These are phyloP conservation scores for Calcarius lapponicus DNA, from an alignment of 2,797 vertebrate species.

Conservation along the genomic window DNA sequence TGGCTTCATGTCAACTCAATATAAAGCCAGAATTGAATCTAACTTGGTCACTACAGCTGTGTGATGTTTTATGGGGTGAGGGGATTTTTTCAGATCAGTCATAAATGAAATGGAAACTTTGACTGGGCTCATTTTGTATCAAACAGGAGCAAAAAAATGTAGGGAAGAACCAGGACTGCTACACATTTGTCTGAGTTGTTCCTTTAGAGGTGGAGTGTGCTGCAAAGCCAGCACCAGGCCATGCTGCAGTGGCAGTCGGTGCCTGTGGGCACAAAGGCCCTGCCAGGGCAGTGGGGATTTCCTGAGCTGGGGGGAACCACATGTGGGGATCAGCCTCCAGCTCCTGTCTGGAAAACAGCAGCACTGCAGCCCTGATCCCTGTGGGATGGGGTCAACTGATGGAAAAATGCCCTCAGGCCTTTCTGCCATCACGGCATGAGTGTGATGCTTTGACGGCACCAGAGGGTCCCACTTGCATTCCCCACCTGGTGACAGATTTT, in stretches of 20 bases:
- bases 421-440: not conserved
- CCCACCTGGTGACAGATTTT: not conserved
- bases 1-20: constrained; percentile 75
- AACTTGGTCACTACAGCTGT: constrained; percentile 72
- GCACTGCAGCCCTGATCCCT: fast-evolving
- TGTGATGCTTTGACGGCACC: not conserved
- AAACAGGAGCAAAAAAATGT: not conserved
- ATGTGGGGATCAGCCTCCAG: not conserved
- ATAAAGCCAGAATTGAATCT: constrained; percentile 75
- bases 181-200: not conserved
- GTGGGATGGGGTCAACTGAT: fast-evolving
- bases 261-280: not conserved
- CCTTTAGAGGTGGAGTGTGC: not conserved
- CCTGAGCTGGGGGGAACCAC: not conserved
- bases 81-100: not conserved
- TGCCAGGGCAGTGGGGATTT: not conserved
- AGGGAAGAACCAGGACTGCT: not conserved
- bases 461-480: fast-evolving
- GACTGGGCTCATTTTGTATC: constrained; percentile 72
- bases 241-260: not conserved
- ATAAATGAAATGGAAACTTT: constrained; percentile 69
- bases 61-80: constrained; percentile 64
- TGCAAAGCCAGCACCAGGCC: not conserved
- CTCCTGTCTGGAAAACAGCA: not conserved
- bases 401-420: not conserved